Evolutionary conservation across 2,113 vertebrate genomes (phyloP).

Genomic region (Trematomus loennbergii): DNA sequence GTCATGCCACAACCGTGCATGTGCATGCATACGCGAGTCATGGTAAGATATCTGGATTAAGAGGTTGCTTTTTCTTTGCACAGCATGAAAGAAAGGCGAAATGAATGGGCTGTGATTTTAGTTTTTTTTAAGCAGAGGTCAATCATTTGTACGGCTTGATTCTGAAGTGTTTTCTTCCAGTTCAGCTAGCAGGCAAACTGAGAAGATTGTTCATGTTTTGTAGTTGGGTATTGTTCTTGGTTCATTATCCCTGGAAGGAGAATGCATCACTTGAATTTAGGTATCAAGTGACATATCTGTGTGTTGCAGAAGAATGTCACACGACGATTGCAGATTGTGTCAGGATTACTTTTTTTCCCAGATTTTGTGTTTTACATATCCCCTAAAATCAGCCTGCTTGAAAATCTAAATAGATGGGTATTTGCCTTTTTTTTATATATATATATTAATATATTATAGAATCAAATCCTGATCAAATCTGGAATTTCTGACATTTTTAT

Average conservation of each 20-base stretch:
- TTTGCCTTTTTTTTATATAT: neutral
- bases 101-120: too few species aligned
- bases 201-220: slow-evolving; percentile 30
- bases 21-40: too few species aligned
- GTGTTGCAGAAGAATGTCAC: neutral
- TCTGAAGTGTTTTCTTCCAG: slow-evolving; percentile 16
- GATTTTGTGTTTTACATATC: neutral
- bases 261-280: slow-evolving; percentile 24
- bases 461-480: too few species aligned
- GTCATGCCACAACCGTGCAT: too few species aligned
- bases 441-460: too few species aligned
- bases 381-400: neutral
- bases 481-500: too few species aligned
- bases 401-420: too few species aligned
- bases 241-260: neutral
- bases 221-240: neutral
- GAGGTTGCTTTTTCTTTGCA: too few species aligned
- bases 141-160: neutral
- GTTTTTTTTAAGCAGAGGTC: too few species aligned
- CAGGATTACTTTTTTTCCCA: neutral
- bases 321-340: neutral
- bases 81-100: too few species aligned
- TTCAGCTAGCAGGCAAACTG: neutral
- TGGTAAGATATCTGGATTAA: too few species aligned
- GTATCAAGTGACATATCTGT: slow-evolving; percentile 16